These are phyloP conservation scores for Erannis defoliaria DNA, from an alignment of 2,888 invertebrate species.

Conservation along the genomic window DNA sequence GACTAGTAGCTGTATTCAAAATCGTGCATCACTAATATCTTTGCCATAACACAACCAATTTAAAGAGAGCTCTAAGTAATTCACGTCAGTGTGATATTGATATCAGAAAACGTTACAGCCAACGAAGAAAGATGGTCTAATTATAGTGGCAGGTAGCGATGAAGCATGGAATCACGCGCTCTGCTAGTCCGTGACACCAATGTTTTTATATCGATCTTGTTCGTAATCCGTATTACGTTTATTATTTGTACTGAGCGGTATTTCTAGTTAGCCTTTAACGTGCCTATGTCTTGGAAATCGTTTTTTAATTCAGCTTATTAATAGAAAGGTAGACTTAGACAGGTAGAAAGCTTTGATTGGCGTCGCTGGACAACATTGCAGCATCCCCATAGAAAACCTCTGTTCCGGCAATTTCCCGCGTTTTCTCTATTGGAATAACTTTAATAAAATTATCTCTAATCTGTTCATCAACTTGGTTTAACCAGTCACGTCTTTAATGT, in stretches of 20 bases:
- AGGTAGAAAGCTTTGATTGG: constrained; percentile 39
- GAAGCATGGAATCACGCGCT: constrained; percentile 68
- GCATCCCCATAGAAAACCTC: constrained; percentile 27
- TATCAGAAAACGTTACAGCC: constrained; percentile 51
- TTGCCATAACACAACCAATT: constrained; percentile 54
- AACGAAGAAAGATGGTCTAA: constrained; percentile 53
- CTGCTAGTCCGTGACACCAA: constrained; percentile 74
- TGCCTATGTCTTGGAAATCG: constrained; percentile 24
- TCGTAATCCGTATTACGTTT: constrained; percentile 56
- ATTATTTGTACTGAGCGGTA: constrained; percentile 48
- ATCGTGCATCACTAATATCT: constrained; percentile 71
- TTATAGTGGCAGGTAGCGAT: constrained; percentile 52
- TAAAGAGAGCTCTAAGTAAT: constrained; percentile 51
- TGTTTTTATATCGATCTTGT: constrained; percentile 61
- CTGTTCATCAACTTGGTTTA: constrained; percentile 33
- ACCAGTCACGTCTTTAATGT: constrained; percentile 37
- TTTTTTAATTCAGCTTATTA: constrained; percentile 26
- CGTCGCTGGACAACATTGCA: constrained; percentile 25
- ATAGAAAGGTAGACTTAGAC: constrained; percentile 31
- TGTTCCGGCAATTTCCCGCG: constrained; percentile 38
- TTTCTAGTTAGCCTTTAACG: constrained; percentile 34
- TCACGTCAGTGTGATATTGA: constrained; percentile 48
- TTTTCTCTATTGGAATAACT: constrained; percentile 42
- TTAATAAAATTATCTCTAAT: constrained; percentile 32
- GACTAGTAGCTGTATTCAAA: constrained; percentile 60